phyloP scores from a whole-genome alignment of 1,140 invertebrate genomes.

The Apis dorsata region DNA sequence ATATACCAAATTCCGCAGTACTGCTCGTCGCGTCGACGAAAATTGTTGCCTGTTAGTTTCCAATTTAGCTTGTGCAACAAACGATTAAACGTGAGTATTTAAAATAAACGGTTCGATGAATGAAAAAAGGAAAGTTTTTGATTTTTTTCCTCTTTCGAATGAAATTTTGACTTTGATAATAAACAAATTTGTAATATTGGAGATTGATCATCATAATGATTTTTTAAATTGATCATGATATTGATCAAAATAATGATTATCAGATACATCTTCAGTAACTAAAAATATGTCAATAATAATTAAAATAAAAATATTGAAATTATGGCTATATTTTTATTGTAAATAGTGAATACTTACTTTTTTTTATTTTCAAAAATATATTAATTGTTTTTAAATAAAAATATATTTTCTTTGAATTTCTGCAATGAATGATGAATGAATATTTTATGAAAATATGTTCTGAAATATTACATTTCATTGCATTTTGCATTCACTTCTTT shows the following conservation, averaged over 20 bases:
- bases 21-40: neutral
- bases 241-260: neutral
- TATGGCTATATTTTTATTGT: neutral
- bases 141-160: neutral
- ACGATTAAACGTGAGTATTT: neutral
- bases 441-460: neutral
- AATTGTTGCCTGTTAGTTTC: slow-evolving; percentile 10
- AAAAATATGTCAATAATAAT: neutral
- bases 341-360: neutral
- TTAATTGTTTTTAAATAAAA: neutral
- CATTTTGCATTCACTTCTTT: no score
- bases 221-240: no score
- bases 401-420: neutral
- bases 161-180: neutral
- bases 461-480: neutral
- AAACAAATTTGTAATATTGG: neutral
- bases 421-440: neutral
- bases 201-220: no score
- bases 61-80: neutral
- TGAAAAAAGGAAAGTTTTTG: neutral
- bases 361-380: no score
- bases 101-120: neutral
- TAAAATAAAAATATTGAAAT: neutral
- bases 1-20: neutral
- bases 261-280: neutral